These are phyloP conservation scores for Rhynchonycteris naso DNA, from an alignment of 2,797 vertebrate genomes.

Conservation along the genomic window DNA sequence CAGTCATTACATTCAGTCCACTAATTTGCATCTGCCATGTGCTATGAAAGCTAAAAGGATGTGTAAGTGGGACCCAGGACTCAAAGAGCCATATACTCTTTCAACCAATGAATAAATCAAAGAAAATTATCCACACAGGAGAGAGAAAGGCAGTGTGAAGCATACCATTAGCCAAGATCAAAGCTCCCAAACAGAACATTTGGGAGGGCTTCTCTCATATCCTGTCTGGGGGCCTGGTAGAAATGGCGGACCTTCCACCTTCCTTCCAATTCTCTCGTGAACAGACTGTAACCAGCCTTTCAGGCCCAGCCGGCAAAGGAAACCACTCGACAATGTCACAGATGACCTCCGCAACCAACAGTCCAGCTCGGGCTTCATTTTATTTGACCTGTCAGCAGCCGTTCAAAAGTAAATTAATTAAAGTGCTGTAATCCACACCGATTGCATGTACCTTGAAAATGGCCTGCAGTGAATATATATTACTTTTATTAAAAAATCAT, in stretches of 20 bases:
- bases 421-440: not conserved
- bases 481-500: constrained; percentile 32
- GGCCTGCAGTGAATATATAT: not conserved
- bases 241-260: not conserved
- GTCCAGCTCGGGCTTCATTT: not conserved
- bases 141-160: not conserved
- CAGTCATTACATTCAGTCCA: not conserved
- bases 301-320: not conserved
- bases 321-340: not conserved
- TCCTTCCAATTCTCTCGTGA: not conserved
- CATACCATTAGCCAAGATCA: not conserved
- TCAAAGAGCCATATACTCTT: not conserved
- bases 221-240: not conserved
- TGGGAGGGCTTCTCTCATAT: not conserved
- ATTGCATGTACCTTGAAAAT: not conserved
- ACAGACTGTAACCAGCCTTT: not conserved
- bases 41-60: not conserved
- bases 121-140: not conserved
- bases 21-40: not conserved
- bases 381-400: not conserved
- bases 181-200: not conserved
- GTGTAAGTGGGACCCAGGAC: not conserved
- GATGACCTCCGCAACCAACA: not conserved
- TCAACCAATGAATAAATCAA: not conserved
- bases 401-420: not conserved